Evolutionary conservation across 2,888 invertebrate genomes (phyloP).

Genomic region (Acutogordius australiensis): DNA sequence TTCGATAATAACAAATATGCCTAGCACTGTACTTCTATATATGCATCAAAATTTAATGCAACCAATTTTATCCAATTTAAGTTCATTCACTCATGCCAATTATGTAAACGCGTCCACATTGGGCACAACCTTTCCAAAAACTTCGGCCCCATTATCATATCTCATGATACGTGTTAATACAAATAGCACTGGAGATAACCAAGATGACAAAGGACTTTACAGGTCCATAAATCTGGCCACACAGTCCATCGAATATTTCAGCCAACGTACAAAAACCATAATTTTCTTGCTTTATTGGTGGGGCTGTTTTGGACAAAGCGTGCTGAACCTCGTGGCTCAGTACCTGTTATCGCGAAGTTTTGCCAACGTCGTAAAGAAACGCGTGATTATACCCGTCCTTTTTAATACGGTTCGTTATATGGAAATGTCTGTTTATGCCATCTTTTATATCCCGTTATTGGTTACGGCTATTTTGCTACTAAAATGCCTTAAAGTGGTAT

Average conservation of each 20-base stretch:
- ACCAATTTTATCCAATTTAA: no score
- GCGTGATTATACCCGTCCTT: neutral
- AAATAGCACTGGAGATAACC: neutral
- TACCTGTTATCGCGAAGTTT: neutral
- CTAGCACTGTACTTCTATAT: neutral
- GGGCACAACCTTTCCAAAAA: neutral
- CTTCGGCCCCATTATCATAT: no score
- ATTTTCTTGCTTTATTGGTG: conserved; percentile 1
- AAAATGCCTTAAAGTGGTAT: no score
- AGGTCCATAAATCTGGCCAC: neutral
- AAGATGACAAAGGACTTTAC: neutral
- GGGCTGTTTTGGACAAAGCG: neutral
- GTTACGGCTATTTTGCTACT: no score
- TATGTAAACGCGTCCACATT: neutral
- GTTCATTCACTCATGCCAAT: no score
- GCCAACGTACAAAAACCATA: neutral
- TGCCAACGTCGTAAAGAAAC: neutral
- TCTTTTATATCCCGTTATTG: neutral
- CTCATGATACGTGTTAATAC: no score
- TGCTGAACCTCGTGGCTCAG: neutral
- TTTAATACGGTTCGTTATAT: neutral
- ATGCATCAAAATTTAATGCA: no score
- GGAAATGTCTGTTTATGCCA: neutral
- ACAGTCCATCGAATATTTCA: neutral
- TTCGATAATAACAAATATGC: neutral